phyloP scores from a whole-genome alignment of 92 coral and sea anemone species.

The Phenganax subtilis region DNA sequence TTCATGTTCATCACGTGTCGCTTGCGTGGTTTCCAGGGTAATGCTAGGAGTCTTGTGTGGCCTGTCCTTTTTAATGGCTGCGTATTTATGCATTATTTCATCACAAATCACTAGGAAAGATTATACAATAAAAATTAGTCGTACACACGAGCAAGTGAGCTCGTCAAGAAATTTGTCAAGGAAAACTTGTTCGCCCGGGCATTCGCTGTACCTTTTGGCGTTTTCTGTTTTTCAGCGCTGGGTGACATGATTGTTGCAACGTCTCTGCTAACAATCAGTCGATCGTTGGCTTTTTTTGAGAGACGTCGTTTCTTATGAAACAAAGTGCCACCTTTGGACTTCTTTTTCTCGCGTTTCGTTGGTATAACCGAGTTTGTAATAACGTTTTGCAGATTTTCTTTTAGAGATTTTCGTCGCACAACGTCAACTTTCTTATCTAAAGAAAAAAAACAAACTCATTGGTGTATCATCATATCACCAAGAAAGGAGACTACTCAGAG shows the following conservation, averaged over 20 bases:
- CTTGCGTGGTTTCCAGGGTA: neutral
- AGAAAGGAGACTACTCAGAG: too few relatives aligned
- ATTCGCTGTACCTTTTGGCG: slow-evolving; percentile 75
- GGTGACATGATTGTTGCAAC: slow-evolving; percentile 53
- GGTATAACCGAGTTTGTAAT: neutral
- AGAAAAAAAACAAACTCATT: neutral
- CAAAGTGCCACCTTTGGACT: neutral
- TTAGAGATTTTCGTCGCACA: neutral
- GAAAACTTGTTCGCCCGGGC: neutral
- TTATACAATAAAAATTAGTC: neutral
- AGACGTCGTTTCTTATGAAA: slow-evolving; percentile 44
- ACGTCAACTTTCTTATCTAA: slow-evolving; percentile 43
- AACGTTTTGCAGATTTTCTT: slow-evolving; percentile 5
- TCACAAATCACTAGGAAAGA: slow-evolving; percentile 56
- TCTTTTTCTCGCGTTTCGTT: slow-evolving; percentile 16
- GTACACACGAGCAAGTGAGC: neutral
- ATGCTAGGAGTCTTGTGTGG: neutral
- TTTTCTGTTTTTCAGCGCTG: slow-evolving; percentile 58
- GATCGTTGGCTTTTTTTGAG: slow-evolving; percentile 46
- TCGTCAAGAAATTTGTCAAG: neutral
- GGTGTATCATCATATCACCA: too few relatives aligned
- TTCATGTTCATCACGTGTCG: slow-evolving; percentile 25
- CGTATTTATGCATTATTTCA: slow-evolving; percentile 60
- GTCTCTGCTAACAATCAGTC: slow-evolving; percentile 28
- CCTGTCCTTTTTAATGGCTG: slow-evolving; percentile 34